These are phyloP conservation scores for Gopherus evgoodei DNA, from an alignment of 2,113 vertebrate species.

Conservation along the genomic window DNA sequence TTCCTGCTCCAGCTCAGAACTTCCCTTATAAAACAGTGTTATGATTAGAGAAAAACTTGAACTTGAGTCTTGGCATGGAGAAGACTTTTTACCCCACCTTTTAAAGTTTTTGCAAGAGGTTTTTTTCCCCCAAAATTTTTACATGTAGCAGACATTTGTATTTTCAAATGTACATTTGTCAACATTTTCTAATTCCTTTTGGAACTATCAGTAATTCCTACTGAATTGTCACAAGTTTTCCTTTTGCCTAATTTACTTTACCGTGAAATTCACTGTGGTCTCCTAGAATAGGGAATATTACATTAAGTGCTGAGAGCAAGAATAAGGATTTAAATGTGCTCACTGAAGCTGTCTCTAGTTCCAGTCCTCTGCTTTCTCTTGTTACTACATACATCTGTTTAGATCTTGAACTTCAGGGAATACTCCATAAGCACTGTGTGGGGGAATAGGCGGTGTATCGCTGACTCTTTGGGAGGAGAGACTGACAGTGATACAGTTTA, in stretches of 20 bases:
- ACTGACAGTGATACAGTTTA: neutral
- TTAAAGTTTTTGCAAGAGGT: neutral
- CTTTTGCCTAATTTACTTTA: neutral
- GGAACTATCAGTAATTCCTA: neutral
- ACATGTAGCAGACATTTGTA: neutral
- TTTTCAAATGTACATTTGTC: neutral
- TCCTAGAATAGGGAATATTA: neutral
- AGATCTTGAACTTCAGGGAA: conserved; percentile 12
- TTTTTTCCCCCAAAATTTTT: neutral
- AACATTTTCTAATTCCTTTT: neutral
- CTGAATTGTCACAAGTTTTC: neutral
- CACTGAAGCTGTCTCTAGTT: neutral
- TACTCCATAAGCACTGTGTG: conserved; percentile 31
- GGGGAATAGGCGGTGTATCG: conserved; percentile 15
- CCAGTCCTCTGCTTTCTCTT: no score
- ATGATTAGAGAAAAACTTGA: neutral
- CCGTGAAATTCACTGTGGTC: rapidly evolving
- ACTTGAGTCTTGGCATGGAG: neutral
- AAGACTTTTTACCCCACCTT: neutral
- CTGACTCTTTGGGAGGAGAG: neutral
- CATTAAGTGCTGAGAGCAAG: neutral
- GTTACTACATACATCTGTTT: neutral
- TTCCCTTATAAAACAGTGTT: neutral
- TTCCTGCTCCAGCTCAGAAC: neutral
- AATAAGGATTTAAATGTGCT: neutral